These are phyloP conservation scores for Hyposoter didymator DNA, from an alignment of 2,888 invertebrate species.

Conservation along the genomic window DNA sequence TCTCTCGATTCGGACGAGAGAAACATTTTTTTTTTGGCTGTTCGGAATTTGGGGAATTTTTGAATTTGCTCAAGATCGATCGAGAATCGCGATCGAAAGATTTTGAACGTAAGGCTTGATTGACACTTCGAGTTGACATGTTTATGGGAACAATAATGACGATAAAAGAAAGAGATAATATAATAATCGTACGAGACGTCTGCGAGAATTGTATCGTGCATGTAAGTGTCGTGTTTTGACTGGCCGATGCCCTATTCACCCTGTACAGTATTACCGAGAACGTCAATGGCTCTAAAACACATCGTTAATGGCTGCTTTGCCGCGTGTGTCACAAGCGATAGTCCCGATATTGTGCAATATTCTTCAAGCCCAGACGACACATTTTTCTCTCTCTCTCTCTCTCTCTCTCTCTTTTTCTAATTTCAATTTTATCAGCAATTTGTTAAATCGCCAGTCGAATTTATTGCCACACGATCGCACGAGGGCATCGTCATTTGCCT, in stretches of 20 bases:
- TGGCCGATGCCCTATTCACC: constrained; percentile 75
- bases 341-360: constrained; percentile 7
- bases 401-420: too few species aligned
- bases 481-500: neutral
- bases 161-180: constrained; percentile 25
- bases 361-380: neutral
- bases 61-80: neutral
- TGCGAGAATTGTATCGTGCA: constrained; percentile 60
- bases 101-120: constrained; percentile 1
- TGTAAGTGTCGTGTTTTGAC: constrained; percentile 71
- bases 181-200: constrained; percentile 31
- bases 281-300: constrained; percentile 30
- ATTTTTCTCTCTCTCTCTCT: too few species aligned
- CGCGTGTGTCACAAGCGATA: constrained; percentile 23
- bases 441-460: constrained; percentile 40
- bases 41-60: neutral
- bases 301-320: neutral
- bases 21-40: neutral
- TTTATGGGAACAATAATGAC: constrained; percentile 12
- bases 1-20: neutral
- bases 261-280: constrained; percentile 40
- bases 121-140: constrained; percentile 17
- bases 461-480: constrained; percentile 47
- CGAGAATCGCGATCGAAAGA: neutral
- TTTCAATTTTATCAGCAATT: constrained; percentile 46